Evolutionary conservation across 2,113 vertebrate genomes (phyloP).

Genomic region (Tychaedon coryphoeus): DNA sequence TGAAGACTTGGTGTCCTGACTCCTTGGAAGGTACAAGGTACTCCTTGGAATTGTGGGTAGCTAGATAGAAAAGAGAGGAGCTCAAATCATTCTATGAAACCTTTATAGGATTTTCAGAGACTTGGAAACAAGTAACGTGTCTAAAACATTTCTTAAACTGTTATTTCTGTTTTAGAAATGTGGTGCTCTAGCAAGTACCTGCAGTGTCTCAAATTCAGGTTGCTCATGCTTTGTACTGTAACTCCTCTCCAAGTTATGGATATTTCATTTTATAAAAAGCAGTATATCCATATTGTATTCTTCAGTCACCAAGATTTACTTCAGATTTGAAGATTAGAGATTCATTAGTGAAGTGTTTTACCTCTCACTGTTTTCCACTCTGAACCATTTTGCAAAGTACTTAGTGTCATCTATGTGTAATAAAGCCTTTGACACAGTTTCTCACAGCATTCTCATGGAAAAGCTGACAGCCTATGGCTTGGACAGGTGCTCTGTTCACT

Average conservation of each 20-base stretch:
- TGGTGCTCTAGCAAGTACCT: neutral
- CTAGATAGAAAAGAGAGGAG: neutral
- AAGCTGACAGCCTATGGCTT: neutral
- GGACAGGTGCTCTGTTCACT: neutral
- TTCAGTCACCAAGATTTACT: neutral
- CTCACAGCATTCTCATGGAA: too few species aligned
- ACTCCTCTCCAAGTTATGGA: neutral
- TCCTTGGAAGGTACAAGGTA: neutral
- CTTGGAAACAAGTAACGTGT: neutral
- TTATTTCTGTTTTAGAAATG: neutral
- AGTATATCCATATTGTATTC: neutral
- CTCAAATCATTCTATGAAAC: neutral
- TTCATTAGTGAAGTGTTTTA: neutral
- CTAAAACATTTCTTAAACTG: neutral
- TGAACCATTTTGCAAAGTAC: neutral
- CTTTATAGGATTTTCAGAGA: neutral
- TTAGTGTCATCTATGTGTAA: accelerated
- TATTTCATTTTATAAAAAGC: neutral
- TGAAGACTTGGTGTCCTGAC: neutral
- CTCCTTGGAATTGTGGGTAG: neutral
- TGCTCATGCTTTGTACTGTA: neutral
- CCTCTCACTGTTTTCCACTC: neutral
- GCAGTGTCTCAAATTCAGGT: neutral
- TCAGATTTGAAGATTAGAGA: neutral
- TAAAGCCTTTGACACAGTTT: neutral